Percentiles rank a stretch among this genome's conserved stretches.
Evolutionary conservation across 2,888 invertebrate species (phyloP).

Genomic region (Rhopalosiphum nymphaeae): DNA sequence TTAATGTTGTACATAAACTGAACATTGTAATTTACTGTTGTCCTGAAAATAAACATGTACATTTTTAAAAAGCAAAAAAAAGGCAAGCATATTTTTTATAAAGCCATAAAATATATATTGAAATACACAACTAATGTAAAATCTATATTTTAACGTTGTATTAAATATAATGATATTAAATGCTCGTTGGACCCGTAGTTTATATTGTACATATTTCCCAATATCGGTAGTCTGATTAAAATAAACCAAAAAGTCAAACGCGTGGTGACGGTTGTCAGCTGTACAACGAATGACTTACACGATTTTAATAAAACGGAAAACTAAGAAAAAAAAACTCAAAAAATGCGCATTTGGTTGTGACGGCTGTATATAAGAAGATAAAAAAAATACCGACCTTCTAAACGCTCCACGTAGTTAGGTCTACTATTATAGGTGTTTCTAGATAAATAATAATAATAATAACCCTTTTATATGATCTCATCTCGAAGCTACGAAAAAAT

Average conservation of each 20-base stretch:
- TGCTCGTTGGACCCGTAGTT: neutral
- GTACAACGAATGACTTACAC: neutral
- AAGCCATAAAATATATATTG: neutral
- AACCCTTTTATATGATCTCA: slow-evolving; percentile 1
- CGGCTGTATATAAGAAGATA: neutral
- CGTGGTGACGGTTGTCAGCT: neutral
- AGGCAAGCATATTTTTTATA: neutral
- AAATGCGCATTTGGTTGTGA: neutral
- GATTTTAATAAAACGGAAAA: neutral
- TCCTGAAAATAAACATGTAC: neutral
- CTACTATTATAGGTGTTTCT: neutral
- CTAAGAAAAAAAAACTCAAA: neutral
- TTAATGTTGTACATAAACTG: neutral
- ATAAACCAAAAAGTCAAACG: neutral
- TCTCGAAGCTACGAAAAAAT: neutral
- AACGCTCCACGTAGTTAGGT: neutral
- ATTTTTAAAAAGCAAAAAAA: neutral
- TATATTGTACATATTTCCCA: neutral
- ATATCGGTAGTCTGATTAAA: neutral
- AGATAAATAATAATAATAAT: slow-evolving; percentile 27
- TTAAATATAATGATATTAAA: neutral
- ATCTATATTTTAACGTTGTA: neutral
- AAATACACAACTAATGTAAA: neutral
- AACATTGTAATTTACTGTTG: neutral
- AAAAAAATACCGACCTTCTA: neutral